Conservation (phyloP, 2,888 invertebrate species). For the Melinaea menophilus region DNA sequence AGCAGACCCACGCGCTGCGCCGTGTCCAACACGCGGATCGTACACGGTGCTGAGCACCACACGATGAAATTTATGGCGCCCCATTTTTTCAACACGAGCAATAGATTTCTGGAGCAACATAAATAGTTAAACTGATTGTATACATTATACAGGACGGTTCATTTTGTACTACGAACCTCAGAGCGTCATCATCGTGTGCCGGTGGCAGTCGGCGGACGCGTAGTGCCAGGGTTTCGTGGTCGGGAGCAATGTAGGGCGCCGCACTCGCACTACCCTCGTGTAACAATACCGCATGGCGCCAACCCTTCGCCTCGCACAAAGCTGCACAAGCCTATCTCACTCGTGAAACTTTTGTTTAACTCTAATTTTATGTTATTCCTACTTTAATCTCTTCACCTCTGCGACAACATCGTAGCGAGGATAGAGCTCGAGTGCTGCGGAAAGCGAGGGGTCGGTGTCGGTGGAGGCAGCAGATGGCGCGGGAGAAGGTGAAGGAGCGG, state of each 20-base stretch:
- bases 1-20: constrained; percentile 69
- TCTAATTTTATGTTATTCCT: too few species aligned
- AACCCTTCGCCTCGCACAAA: constrained; percentile 56
- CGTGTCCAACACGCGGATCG: constrained; percentile 58
- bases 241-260: constrained; percentile 34
- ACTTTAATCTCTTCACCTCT: constrained; percentile 17
- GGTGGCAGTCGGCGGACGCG: constrained; percentile 57
- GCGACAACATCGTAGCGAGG: constrained; percentile 51
- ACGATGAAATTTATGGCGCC: constrained; percentile 41
- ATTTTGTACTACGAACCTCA: constrained; percentile 39
- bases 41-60: constrained; percentile 45
- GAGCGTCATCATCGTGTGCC: constrained; percentile 48
- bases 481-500: constrained; percentile 31
- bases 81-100: constrained; percentile 61
- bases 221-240: constrained; percentile 41
- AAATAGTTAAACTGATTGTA: neutral
- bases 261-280: constrained; percentile 53
- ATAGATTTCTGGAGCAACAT: constrained; percentile 44
- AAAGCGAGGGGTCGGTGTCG: constrained; percentile 33
- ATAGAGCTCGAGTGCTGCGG: constrained; percentile 48
- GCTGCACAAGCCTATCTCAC: constrained; percentile 46
- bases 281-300: constrained; percentile 59
- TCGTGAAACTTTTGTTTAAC: too few species aligned
- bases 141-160: neutral
- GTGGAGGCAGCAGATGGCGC: constrained; percentile 36